Evolutionary conservation across 2,797 vertebrate species (phyloP).

Genomic region (Tragelaphus oryx): DNA sequence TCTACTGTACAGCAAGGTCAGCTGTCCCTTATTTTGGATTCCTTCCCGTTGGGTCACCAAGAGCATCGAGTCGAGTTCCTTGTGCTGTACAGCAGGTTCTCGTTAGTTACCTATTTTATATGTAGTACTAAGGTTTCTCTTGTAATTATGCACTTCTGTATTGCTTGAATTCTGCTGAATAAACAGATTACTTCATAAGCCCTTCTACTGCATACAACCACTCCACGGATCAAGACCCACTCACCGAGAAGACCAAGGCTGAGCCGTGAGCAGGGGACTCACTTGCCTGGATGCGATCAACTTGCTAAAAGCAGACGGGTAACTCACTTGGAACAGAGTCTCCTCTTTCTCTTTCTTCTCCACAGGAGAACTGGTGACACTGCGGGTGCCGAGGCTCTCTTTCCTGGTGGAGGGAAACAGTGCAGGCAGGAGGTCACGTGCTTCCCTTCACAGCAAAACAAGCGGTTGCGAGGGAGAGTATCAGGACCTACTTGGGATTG

Average conservation of each 20-base stretch:
- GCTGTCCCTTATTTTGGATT: neutral
- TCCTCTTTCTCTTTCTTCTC: slow-evolving; percentile 84
- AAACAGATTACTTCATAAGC: neutral
- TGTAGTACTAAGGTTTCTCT: neutral
- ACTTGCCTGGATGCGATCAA: slow-evolving; percentile 89
- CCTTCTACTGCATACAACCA: neutral
- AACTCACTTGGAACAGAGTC: slow-evolving; percentile 91
- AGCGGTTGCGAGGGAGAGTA: neutral
- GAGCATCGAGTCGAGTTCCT: neutral
- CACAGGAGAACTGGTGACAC: slow-evolving; percentile 82
- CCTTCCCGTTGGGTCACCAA: neutral
- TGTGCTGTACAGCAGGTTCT: neutral
- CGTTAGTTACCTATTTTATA: neutral
- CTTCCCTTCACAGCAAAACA: neutral
- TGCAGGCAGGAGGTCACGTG: neutral
- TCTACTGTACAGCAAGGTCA: neutral
- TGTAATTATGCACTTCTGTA: neutral
- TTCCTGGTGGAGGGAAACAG: slow-evolving; percentile 77
- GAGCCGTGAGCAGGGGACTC: slow-evolving; percentile 88
- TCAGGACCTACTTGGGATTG: slow-evolving; percentile 78
- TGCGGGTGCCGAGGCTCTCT: slow-evolving; percentile 82
- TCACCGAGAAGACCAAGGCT: slow-evolving; percentile 94
- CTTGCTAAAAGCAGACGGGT: slow-evolving; percentile 96
- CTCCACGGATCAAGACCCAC: neutral
- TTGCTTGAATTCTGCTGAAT: neutral